These are phyloP conservation scores for Osmoderma eremita DNA, from an alignment of 2,888 invertebrate genomes.

Conservation along the genomic window DNA sequence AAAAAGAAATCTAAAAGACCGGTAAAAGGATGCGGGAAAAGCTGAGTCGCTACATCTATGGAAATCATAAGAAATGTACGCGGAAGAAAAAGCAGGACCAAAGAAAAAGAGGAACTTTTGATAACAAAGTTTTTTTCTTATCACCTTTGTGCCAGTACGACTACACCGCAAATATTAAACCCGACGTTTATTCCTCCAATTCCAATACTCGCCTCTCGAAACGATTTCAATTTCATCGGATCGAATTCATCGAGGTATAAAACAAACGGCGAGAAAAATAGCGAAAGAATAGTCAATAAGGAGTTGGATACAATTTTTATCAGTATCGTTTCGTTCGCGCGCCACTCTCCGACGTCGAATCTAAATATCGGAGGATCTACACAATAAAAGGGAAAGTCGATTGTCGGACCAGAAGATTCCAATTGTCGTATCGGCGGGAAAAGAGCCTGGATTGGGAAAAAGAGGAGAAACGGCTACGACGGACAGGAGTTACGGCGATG, in stretches of 20 bases:
- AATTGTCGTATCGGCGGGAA: constrained; percentile 26
- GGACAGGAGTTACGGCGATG: constrained; percentile 20
- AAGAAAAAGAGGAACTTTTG: too few species aligned
- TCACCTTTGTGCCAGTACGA: background rate
- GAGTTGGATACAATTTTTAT: constrained; percentile 22
- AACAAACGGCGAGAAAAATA: constrained; percentile 32
- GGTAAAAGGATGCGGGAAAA: too few species aligned
- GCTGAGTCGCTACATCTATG: too few species aligned
- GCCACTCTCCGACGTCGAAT: constrained; percentile 20
- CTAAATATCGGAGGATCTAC: constrained; percentile 35
- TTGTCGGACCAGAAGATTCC: constrained; percentile 22
- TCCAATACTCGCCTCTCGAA: background rate
- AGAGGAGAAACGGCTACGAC: constrained; percentile 19
- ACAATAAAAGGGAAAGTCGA: constrained; percentile 35
- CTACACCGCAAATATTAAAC: constrained; percentile 6
- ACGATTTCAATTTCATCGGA: constrained; percentile 22
- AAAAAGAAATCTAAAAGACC: too few species aligned
- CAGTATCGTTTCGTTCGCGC: constrained; percentile 21
- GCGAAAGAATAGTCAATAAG: constrained; percentile 30
- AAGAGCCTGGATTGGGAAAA: background rate
- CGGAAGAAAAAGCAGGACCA: too few species aligned
- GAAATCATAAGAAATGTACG: too few species aligned
- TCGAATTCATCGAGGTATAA: constrained; percentile 26
- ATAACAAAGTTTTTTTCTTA: background rate
- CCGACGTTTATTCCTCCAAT: background rate